Percentiles rank a stretch among this genome's conserved stretches.
Evolutionary conservation across 2,113 vertebrate species (phyloP).

Genomic region (Gymnorhina tibicen): DNA sequence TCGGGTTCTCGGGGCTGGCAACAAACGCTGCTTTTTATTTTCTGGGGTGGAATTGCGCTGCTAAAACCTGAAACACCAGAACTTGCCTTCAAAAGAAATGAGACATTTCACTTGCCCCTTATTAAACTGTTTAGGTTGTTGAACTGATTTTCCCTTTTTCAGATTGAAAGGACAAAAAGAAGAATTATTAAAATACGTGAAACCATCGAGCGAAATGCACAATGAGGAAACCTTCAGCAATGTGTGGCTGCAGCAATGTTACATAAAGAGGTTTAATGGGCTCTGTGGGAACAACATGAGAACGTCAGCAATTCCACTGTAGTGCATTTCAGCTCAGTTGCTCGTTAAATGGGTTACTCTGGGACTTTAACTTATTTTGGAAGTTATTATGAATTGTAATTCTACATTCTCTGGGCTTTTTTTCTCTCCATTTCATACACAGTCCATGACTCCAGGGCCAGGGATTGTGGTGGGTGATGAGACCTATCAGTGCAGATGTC

Average conservation of each 20-base stretch:
- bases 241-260: not conserved
- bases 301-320: constrained; percentile 35
- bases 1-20: not conserved
- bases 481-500: not conserved
- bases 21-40: not conserved
- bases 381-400: not conserved
- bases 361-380: not conserved
- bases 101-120: not conserved
- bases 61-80: not conserved
- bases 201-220: not conserved
- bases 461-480: not conserved
- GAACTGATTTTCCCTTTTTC: not conserved
- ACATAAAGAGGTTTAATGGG: constrained; percentile 41
- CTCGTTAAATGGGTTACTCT: constrained; percentile 3
- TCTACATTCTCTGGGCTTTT: not conserved
- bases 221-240: not conserved
- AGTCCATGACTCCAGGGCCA: not conserved
- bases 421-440: not conserved
- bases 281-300: constrained; percentile 25
- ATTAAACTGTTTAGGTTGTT: not conserved
- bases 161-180: not conserved
- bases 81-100: not conserved
- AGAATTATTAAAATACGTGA: not conserved
- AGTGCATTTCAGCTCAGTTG: not conserved
- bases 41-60: not conserved